Evolutionary conservation across 2,113 vertebrate species (phyloP).

Genomic region (Cavia aperea): DNA sequence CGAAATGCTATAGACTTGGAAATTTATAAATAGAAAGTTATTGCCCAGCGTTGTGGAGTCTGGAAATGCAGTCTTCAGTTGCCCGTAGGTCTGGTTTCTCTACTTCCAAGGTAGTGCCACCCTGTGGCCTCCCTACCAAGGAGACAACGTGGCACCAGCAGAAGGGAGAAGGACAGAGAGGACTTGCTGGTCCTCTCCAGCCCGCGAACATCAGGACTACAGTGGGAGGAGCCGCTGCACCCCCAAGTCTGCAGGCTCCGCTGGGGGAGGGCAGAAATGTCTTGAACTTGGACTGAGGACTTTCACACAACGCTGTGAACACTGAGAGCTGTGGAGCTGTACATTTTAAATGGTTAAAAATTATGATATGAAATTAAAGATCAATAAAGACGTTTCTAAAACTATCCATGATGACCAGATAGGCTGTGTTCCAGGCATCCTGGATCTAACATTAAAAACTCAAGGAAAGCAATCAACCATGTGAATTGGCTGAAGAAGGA

Average conservation of each 20-base stretch:
- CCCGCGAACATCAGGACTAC: neutral
- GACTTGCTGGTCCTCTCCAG: neutral
- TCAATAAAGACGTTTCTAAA: neutral
- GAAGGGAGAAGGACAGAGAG: neutral
- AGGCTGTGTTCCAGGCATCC: neutral
- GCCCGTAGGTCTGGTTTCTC: neutral
- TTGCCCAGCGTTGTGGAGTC: neutral
- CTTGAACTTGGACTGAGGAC: neutral
- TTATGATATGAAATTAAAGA: neutral
- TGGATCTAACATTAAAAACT: neutral
- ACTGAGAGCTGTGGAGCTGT: neutral
- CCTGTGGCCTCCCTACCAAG: neutral
- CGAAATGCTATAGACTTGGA: neutral
- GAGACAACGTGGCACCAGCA: neutral
- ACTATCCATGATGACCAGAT: neutral
- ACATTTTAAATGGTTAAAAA: neutral
- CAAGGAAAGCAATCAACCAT: neutral
- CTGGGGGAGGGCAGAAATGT: neutral
- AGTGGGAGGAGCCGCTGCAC: neutral
- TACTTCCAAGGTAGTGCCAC: neutral
- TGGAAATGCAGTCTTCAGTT: neutral
- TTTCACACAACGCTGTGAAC: neutral
- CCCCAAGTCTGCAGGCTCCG: neutral
- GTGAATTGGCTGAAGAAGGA: neutral
- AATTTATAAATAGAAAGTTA: neutral